Base-by-base conservation (phyloP, 1,140 invertebrate species). In the Drosophila seguyi region DNA sequence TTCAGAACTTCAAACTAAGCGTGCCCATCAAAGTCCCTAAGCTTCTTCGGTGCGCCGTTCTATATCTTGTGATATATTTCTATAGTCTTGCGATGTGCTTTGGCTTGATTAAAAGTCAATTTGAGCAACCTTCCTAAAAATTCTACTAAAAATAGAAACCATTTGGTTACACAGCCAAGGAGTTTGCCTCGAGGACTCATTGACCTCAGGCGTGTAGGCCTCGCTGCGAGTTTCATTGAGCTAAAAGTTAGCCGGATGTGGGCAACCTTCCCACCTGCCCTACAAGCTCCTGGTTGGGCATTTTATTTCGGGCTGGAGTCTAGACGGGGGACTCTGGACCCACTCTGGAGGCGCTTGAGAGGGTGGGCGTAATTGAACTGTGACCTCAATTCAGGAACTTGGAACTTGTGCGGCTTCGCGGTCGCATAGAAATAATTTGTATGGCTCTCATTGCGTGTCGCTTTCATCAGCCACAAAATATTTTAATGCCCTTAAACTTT, bases 401-500 rank as follows among this genome's bases (percentile, higher is more conserved):
- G 61, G 42, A 29, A 59, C 65, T 84, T 84, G 77, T 81, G 58
- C 57, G 81, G 77, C 73, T 85, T 84, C 81, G 72, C 66, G 81
- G 61, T 53, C 47, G 39, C 52, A 72, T 53, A 50, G 60, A 67
- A 84, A 80, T 72, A 56, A 85, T 76, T 83, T 83, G 45, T 66
- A 59, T 74, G 50, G 61, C 62, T 48, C 79, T 65, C 74, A 67
- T 75, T 83, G 84, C 85, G 85, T 88, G 76, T 41, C 60, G 85
- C 81, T 87, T 87, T 87, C 83, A 83, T 87, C 84, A 87, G 81
- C 75, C 74, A 61, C 61, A 75, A 72, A 86, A 73, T 66, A 79
- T 88, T 90, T 90, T 84, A 85, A 88, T 88, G 85, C 85, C 81
- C 86, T 88, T 88, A 88, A 88, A 88, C 85, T 88, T 88, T 88